Percentiles rank a stretch among this genome's conserved stretches.
phyloP scores from a whole-genome alignment of 2,888 invertebrate species.

The Zeuzera pyrina region DNA sequence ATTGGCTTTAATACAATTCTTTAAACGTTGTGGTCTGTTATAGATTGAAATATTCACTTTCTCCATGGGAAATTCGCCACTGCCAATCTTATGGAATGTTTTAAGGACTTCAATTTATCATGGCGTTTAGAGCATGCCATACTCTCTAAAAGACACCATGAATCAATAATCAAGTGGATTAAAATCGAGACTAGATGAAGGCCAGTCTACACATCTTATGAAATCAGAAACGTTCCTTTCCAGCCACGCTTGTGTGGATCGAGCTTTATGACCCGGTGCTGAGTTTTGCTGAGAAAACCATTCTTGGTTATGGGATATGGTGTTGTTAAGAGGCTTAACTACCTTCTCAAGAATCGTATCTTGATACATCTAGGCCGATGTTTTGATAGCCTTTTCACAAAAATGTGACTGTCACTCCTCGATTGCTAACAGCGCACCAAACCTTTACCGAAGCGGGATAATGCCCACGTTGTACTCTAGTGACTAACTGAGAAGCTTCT shows the following conservation, averaged over 20 bases:
- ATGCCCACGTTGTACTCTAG: conserved; percentile 11
- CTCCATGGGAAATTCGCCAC: too few relatives aligned
- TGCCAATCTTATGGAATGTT: too few relatives aligned
- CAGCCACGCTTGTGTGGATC: not conserved
- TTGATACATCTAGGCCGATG: conserved; percentile 11
- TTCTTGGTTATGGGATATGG: not conserved
- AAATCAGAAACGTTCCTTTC: not conserved
- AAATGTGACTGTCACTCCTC: not conserved
- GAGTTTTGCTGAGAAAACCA: not conserved
- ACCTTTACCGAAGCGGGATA: conserved; percentile 13
- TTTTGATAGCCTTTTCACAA: conserved; percentile 7
- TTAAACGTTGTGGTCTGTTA: too few relatives aligned
- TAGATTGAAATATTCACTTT: too few relatives aligned
- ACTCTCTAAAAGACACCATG: too few relatives aligned
- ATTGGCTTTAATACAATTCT: too few relatives aligned
- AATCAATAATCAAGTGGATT: too few relatives aligned
- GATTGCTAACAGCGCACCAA: conserved; percentile 11
- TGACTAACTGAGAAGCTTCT: conserved; percentile 12
- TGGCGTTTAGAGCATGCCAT: too few relatives aligned
- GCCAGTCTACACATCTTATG: too few relatives aligned
- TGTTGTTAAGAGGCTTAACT: not conserved
- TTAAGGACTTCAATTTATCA: too few relatives aligned
- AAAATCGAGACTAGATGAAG: too few relatives aligned
- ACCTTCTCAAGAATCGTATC: conserved; percentile 9
- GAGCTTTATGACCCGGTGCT: not conserved